A percentile compares a stretch with the other conserved stretches of the same genome.
Evolutionary conservation across 1,140 invertebrate species (phyloP).

Genomic region (Aphelenchoides avenae): DNA sequence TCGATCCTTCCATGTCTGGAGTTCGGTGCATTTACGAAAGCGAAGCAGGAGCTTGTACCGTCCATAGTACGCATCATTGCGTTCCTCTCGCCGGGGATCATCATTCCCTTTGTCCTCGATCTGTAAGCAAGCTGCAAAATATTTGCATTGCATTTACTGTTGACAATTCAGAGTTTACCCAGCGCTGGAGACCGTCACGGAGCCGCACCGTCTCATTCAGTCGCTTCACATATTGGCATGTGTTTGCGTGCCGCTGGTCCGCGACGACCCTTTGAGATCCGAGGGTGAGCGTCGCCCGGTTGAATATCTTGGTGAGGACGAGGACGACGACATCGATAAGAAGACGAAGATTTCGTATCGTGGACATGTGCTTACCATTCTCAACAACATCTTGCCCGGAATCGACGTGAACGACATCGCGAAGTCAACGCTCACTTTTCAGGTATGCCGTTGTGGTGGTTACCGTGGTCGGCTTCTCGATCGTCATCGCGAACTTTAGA

Average conservation of each 20-base stretch:
- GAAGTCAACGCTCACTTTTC: slow-evolving; percentile 70
- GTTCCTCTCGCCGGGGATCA: slow-evolving; percentile 73
- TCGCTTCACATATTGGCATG: slow-evolving; percentile 44
- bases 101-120: slow-evolving; percentile 77
- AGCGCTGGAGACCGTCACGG: slow-evolving; percentile 76
- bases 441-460: slow-evolving; percentile 26
- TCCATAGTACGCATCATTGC: slow-evolving; percentile 73
- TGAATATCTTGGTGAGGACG: slow-evolving; percentile 10
- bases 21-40: slow-evolving; percentile 73
- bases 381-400: slow-evolving; percentile 75
- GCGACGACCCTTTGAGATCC: slow-evolving; percentile 61
- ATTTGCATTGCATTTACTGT: slow-evolving; percentile 43
- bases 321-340: slow-evolving; percentile 17
- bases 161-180: slow-evolving; percentile 66
- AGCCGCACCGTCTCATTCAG: slow-evolving; percentile 70
- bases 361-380: slow-evolving; percentile 73
- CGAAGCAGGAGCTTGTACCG: slow-evolving; percentile 67
- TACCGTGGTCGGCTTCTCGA: too few relatives aligned
- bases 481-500: slow-evolving; percentile 18
- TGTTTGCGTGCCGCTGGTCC: slow-evolving; percentile 41
- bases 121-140: slow-evolving; percentile 62
- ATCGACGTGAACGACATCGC: slow-evolving; percentile 83
- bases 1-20: slow-evolving; percentile 69
- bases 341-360: slow-evolving; percentile 60
- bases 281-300: slow-evolving; percentile 28